Evolutionary conservation across 1,140 invertebrate species (phyloP), one percentile per base, ranked within the genome.

Genomic region (Drosophila virilis): DNA sequence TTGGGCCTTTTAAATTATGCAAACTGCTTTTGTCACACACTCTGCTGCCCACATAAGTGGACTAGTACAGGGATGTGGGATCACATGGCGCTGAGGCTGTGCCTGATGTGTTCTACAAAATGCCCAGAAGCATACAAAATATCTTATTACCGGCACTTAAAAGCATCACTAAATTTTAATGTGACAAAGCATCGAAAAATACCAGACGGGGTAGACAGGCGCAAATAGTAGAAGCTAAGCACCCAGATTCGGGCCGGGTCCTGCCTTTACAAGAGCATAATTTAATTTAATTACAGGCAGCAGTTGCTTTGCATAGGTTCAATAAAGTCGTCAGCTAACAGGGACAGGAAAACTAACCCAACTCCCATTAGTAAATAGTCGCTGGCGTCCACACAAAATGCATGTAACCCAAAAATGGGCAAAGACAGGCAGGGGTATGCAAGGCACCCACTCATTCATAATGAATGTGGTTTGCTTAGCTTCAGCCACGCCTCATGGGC

Each of bases 91-190:
- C 54, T 51, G 8, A 22, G 45, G 12, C 52, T 37, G 12, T 12
- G 52, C 51, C 59, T 71, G 68, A 64, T 64, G 69, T 66, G 61
- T 64, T 66, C 61, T 67, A 48, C 51, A 59, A 28, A 28, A 43
- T 66, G 59, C 45, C 66, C 58, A 45, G 37, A 54, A 74, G 72
- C 73, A 75, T 75, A 71, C 67, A 74, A 75, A 75, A 75, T 75
- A 75, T 75, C 73, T 75, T 71, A 75, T 75, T 75, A 75, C 73
- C 73, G 54, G 54, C 73, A 75, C 73, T 75, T 75, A 75, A 75
- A 65, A 75, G 73, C 73, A 59, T 2, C 73, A 75, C 67, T 75
- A 71, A 75, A 75, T 75, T 75, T 70, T 64, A 75, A 75, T 75
- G 73, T 64, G 67, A 71, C 51, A 65, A 60, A 64, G 51, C 66